Evolutionary conservation across 2,797 vertebrate genomes (phyloP), one percentile per base, ranked within the genome.

Genomic region (Catamblyrhynchus diadema): DNA sequence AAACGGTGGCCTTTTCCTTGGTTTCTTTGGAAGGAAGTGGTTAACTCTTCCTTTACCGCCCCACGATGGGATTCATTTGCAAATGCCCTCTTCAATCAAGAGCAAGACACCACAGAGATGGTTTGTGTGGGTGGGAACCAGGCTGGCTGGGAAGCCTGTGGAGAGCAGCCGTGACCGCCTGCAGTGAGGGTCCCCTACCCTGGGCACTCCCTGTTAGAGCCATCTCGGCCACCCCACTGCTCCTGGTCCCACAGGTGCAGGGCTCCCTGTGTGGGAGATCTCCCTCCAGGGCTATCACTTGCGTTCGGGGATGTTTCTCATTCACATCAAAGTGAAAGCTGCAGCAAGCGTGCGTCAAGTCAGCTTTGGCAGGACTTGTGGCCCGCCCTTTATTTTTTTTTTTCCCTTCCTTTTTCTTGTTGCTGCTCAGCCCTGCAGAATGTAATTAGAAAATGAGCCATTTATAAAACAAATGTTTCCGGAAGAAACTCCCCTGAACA

Each of bases 401-500:
- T 24, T 0, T 2, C 23, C 56, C 39, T 69, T 85, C 61, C 54
- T 74, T 93, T 81, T 89, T 87, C 91, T 88, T 45, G 27, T 83
- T 87, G 65, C 91, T 75, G 20, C 81, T 95, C 88, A 89, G 50
- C 69, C 41, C 69, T 72, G 57, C 72, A 92, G 83, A 95, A 94
- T 33, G 80, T 80, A 93, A 97, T 96, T 96, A 96, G 90, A 94
- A 95, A 96, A 94, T 24, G 78, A 96, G 79, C 84, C 94, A 91
- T 93, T 95, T 92, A 89, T 91, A 96, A 95, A 95, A 79, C 82
- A 95, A 94, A 95, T 91, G 81, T 94, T 97, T 95, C 94, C 51
- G 17, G 94, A 53, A 86, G 78, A 95, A 91, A 95, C 94, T 94
- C 81, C 93, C 93, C 93, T 70, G 90, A 93, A 96, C 86, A 64